Base-by-base conservation (phyloP, 2,113 vertebrate genomes). In the Myotis lucifugus region DNA sequence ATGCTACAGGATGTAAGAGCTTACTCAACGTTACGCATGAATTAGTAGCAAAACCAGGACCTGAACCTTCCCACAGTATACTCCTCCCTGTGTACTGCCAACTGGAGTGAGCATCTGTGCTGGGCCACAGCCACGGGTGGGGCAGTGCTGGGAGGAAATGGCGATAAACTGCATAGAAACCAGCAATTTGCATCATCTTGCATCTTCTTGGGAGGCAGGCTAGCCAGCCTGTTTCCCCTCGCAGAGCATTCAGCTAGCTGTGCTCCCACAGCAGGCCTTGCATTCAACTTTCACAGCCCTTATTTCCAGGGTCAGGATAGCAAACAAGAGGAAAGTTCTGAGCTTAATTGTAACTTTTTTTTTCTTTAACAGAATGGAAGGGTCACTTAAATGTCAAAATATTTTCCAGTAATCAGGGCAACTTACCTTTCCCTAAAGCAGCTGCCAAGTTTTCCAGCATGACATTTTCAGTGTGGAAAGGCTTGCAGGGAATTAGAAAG, bases 331-430 rank as follows among this genome's bases (percentile, higher is more conserved):
- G 74, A 88, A 91, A 96, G 61, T 42, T 85, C 56, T 1, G 8
- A 88, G 82, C 56, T 94, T 96, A 96, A 95, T 86, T 93, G 95
- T 88, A 88, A 69, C 54, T 84, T 83, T 73, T 83, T 88, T 95
- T 95, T 52, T 11, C 11, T 82, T 82, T 78, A 82, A 77, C 54
- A 74, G 74, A 96, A 86, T 83, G 64, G 69, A 96, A 93, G 95
- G 96, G 96, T 90, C 73, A 81, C 48, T 37, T 72, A 96, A 97
- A 97, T 97, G 97, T 95, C 96, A 97, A 92, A 96, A 93, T 64
- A 95, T 97, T 97, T 97, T 95, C 64, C 23, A 88, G 85, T 54
- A 66, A 97, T 95, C 92, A 89, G 92, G 94, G 82, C 78, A 92
- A 84, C 67, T 84, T 96, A 96, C 92, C 90, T 97, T 94, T 95